Conservation (phyloP, 2,797 vertebrate species). For the Zenarchopterus dispar region DNA sequence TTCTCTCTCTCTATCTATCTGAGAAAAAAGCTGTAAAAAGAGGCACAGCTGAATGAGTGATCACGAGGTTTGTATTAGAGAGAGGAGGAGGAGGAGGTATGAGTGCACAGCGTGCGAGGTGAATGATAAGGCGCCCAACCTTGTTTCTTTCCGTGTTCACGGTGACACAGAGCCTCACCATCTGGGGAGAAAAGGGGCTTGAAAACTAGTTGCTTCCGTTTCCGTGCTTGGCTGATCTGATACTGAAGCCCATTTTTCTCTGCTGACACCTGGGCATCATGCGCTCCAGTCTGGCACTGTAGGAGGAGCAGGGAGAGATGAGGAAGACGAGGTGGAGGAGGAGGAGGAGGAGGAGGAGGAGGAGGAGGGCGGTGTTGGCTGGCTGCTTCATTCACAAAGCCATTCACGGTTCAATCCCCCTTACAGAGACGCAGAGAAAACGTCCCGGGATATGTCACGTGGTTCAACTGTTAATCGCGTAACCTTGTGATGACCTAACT, state of each 20-base stretch:
- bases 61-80: constrained; percentile 81
- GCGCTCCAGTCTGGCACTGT: constrained; percentile 51
- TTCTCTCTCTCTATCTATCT: not conserved
- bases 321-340: constrained; percentile 22
- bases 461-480: not conserved
- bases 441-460: constrained; percentile 15
- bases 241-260: not conserved
- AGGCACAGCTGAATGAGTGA: constrained; percentile 71
- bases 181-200: not conserved
- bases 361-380: constrained; percentile 40
- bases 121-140: constrained; percentile 59
- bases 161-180: constrained; percentile 22
- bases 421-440: constrained; percentile 23
- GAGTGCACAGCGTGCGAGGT: constrained; percentile 58
- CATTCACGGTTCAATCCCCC: constrained; percentile 46
- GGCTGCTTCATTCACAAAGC: constrained; percentile 72
- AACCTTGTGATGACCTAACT: not conserved
- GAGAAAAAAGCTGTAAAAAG: constrained; percentile 55
- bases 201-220: constrained; percentile 11
- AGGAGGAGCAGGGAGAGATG: constrained; percentile 27
- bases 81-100: constrained; percentile 22
- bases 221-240: constrained; percentile 13
- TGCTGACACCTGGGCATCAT: constrained; percentile 65
- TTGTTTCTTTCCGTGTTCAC: constrained; percentile 42
- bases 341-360: constrained; percentile 25